phyloP scores from a whole-genome alignment of 2,113 vertebrate species.

The Neolamprologus devosi region DNA sequence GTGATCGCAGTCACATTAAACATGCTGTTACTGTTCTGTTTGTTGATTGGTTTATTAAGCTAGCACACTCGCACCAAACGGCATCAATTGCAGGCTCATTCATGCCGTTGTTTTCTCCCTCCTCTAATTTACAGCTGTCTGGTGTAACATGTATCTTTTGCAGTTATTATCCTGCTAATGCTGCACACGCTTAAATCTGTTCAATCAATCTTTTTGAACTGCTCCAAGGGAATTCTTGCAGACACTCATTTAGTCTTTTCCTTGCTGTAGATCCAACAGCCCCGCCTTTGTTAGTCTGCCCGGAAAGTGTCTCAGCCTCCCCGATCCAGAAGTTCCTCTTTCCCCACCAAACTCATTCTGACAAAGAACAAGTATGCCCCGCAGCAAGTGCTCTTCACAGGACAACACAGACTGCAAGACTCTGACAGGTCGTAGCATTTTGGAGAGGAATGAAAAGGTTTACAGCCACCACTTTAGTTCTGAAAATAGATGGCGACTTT shows the following conservation, averaged over 20 bases:
- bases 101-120: neutral
- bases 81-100: constrained; percentile 3
- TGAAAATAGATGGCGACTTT: neutral
- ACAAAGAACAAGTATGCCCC: constrained; percentile 31
- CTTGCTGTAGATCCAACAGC: constrained; percentile 18
- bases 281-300: constrained; percentile 39
- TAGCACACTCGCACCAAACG: neutral
- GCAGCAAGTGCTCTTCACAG: neutral
- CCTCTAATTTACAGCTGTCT: neutral
- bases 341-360: constrained; percentile 28
- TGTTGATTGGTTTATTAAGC: neutral
- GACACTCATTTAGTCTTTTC: constrained; percentile 16
- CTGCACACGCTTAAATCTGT: neutral
- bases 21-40: neutral
- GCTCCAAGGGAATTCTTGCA: neutral
- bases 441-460: constrained; percentile 1
- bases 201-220: neutral
- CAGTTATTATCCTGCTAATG: neutral
- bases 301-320: constrained; percentile 25
- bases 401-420: neutral
- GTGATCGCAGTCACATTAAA: neutral
- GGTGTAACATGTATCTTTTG: neutral
- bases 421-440: neutral
- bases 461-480: neutral
- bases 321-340: constrained; percentile 17